Conservation (phyloP, 2,797 vertebrate species). For the Myripristis murdjan region DNA sequence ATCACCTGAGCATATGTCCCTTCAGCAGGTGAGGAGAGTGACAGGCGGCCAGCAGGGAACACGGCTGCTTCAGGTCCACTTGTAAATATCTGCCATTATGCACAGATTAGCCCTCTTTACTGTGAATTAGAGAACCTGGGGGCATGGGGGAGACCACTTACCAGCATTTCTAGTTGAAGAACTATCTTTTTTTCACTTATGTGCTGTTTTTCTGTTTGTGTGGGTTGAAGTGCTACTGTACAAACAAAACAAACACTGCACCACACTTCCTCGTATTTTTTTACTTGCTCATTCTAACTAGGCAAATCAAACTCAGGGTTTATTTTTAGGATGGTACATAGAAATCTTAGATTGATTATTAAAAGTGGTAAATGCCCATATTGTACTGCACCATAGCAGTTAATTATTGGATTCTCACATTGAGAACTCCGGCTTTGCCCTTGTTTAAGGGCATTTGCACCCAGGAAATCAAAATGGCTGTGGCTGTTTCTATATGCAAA, state of each 20-base stretch:
- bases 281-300: neutral
- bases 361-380: too few relatives aligned
- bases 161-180: neutral
- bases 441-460: neutral
- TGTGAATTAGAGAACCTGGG: neutral
- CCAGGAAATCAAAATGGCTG: neutral
- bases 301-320: too few relatives aligned
- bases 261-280: neutral
- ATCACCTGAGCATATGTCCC: constrained; percentile 69
- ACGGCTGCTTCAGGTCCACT: constrained; percentile 21
- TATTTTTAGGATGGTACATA: neutral
- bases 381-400: too few relatives aligned
- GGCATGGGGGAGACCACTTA: neutral
- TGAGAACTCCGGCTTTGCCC: neutral
- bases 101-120: constrained; percentile 17
- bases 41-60: constrained; percentile 32
- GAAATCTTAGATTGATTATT: too few relatives aligned
- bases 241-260: neutral
- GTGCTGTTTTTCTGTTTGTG: constrained; percentile 1
- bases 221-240: constrained; percentile 18
- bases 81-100: constrained; percentile 18
- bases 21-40: constrained; percentile 68
- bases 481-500: neutral
- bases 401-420: neutral
- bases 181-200: constrained; percentile 9